These are phyloP conservation scores for Otus sunia DNA, from an alignment of 2,113 vertebrate species.

Conservation along the genomic window DNA sequence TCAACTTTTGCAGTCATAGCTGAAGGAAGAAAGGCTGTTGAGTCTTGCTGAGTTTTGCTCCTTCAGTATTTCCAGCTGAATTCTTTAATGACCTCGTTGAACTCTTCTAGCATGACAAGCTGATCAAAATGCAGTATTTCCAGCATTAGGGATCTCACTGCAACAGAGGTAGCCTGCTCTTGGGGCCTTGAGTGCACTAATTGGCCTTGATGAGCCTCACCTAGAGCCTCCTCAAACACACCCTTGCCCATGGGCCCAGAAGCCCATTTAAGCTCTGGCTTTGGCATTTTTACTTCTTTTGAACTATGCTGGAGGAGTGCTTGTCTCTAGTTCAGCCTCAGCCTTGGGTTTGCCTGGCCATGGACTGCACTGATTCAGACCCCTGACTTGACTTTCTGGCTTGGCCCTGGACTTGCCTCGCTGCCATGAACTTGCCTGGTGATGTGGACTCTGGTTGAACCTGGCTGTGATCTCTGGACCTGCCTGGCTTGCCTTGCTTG, in stretches of 20 bases:
- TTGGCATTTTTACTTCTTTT: background rate
- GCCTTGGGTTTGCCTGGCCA: fast-evolving
- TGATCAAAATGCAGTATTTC: background rate
- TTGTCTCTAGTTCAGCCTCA: background rate
- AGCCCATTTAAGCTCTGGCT: background rate
- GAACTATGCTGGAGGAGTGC: fast-evolving
- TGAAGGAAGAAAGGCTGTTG: background rate
- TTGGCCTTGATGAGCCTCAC: background rate
- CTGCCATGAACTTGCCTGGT: background rate
- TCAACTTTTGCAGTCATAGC: background rate
- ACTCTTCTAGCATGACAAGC: background rate
- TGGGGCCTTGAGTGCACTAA: no score
- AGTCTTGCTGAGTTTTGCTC: background rate
- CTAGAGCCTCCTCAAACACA: background rate
- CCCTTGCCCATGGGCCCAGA: no score
- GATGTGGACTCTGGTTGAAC: background rate
- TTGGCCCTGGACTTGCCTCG: background rate
- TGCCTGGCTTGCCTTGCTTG: background rate
- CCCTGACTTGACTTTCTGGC: background rate
- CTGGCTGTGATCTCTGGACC: background rate
- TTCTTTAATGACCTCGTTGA: background rate
- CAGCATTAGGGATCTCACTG: background rate
- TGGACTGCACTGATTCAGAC: fast-evolving
- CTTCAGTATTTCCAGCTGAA: background rate
- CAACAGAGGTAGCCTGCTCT: background rate